Base-by-base conservation (phyloP, 2,797 vertebrate genomes). In the Xenentodon cancila region DNA sequence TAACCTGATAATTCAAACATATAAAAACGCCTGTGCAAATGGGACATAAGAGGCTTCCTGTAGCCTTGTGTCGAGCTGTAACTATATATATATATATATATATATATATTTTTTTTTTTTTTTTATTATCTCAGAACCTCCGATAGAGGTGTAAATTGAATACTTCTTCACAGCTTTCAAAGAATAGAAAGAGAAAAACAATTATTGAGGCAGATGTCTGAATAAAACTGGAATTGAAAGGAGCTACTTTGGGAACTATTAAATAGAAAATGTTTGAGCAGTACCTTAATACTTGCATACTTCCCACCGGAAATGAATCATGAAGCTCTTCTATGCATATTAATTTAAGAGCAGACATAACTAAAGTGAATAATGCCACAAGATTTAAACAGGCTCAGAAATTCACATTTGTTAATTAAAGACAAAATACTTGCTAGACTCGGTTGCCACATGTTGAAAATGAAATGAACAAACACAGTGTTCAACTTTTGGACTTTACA, bases 1-100 rank as follows among this genome's bases (percentile, higher is more conserved):
- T 93, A 92, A 92, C 86, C 83, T 87, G 87, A 82, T 95, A 93
- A 93, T 92, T 96, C 90, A 90, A 77, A 85, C 76, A 77, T 89
- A 90, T 81, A 80, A 81, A 89, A 89, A 78, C 79, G 71, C 87
- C 76, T 53, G 79, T 75, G 81, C 64, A 12, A 61, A 52, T 21
- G 12, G 20, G 60, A 42, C 37, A 13, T 25, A n/a, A n/a, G n/a
- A n/a, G 80, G 58, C 56, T 68, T 53, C 79, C 49, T 56, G 66
- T 75, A 59, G 69, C 46, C n/a, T 20, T 25, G 45, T 45, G 32
- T 59, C 51, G 61, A 48, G 25, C 21, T 47, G 13, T 25, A 37
- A 2, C 57, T 25, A 25, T 25, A 25, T 25, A 25, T 25, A 25
- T 25, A 25, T 25, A 25, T 25, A 25, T 25, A 25, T 25, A 25